Conservation (phyloP, 2,888 invertebrate species). For the Nysson spinosus region DNA sequence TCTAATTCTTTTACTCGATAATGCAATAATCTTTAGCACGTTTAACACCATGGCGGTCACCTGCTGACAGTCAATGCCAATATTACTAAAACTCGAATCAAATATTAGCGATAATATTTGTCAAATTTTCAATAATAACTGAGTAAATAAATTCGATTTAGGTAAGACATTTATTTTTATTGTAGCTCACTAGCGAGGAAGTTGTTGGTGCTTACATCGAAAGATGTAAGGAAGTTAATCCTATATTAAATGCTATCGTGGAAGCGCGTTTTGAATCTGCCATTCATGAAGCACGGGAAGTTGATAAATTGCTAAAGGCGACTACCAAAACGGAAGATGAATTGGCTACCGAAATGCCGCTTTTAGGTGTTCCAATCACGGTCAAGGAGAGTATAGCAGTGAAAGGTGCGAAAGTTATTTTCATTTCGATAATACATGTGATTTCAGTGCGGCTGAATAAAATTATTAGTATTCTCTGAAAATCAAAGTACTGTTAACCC, state of each 20-base stretch:
- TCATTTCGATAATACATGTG: too few species aligned
- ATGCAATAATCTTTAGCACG: too few species aligned
- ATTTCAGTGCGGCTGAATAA: too few species aligned
- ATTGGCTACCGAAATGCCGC: constrained; percentile 80
- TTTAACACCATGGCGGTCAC: too few species aligned
- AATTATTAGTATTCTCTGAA: too few species aligned
- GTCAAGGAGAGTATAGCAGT: constrained; percentile 89
- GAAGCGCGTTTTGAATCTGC: constrained; percentile 83
- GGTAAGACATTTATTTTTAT: not conserved
- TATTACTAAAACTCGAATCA: too few species aligned
- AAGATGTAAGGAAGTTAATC: constrained; percentile 83
- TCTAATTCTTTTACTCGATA: too few species aligned
- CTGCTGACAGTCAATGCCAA: too few species aligned
- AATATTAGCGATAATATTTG: too few species aligned
- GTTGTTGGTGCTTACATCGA: constrained; percentile 82
- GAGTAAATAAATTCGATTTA: not conserved
- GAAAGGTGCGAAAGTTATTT: constrained; percentile 79
- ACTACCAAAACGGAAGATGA: constrained; percentile 70
- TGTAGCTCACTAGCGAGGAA: constrained; percentile 81
- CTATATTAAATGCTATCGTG: constrained; percentile 84
- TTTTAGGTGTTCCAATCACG: constrained; percentile 90
- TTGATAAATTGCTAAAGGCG: constrained; percentile 78
- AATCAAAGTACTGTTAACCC: too few species aligned
- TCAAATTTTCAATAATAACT: too few species aligned
- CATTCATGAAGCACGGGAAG: constrained; percentile 81